Conservation (phyloP, 2,888 invertebrate species). For the Hyposoter didymator region DNA sequence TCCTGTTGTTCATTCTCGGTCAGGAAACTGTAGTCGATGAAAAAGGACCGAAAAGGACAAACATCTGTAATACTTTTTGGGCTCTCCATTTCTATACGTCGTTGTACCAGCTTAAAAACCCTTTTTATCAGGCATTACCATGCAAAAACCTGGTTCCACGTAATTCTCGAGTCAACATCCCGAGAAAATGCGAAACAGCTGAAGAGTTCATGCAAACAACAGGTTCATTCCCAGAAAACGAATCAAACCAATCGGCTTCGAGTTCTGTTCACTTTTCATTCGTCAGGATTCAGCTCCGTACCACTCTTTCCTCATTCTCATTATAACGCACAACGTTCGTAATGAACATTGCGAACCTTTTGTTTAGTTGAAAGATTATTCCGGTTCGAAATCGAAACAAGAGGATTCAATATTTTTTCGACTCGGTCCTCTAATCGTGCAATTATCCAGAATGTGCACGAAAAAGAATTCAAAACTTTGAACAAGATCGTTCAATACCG, state of each 20-base stretch:
- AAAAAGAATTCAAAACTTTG: no score
- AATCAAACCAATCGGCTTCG: neutral
- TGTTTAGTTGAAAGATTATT: neutral
- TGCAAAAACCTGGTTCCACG: neutral
- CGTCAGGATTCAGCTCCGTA: no score
- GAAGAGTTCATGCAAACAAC: constrained; percentile 19
- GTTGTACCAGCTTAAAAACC: neutral
- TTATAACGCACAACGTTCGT: neutral
- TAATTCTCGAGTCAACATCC: neutral
- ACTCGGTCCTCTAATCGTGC: no score
- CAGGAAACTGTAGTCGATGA: neutral
- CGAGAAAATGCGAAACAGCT: neutral
- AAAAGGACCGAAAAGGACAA: constrained; percentile 15
- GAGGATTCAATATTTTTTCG: no score
- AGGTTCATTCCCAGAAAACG: neutral
- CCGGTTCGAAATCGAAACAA: no score
- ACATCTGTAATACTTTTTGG: constrained; percentile 12
- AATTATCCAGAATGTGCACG: no score
- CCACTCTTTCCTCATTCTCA: neutral
- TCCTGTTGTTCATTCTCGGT: neutral
- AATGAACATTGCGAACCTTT: neutral
- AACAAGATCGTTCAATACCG: no score
- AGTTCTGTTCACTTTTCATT: neutral
- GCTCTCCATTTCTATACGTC: constrained; percentile 4
- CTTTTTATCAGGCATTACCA: neutral